Percentiles rank a stretch among this genome's conserved stretches.
Evolutionary conservation across 2,888 invertebrate genomes (phyloP).

Genomic region (Pterostichus madidus): DNA sequence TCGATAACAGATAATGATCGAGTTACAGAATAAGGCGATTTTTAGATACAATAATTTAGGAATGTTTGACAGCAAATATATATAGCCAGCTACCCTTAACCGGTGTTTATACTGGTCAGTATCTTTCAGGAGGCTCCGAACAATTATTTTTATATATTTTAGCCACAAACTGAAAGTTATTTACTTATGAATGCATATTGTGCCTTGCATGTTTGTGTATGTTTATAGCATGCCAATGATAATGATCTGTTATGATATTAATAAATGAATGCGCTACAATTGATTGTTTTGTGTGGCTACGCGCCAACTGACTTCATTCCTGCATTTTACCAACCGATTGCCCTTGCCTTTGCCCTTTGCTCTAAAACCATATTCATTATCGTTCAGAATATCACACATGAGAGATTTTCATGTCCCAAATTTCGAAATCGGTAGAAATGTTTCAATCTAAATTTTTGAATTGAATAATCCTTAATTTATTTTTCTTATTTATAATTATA

Average conservation of each 20-base stretch:
- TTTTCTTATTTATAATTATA: too few species aligned
- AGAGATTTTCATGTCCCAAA: too few species aligned
- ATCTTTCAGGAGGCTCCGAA: neutral
- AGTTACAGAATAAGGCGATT: too few species aligned
- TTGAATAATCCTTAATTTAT: too few species aligned
- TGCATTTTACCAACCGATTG: neutral
- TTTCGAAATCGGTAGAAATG: too few species aligned
- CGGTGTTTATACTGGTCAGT: too few species aligned
- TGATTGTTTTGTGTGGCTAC: conserved; percentile 56
- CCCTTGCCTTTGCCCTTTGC: conserved; percentile 29
- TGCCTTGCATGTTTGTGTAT: conserved; percentile 65
- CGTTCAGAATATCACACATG: neutral
- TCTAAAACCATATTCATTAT: neutral
- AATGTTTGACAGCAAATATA: too few species aligned
- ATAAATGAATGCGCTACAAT: conserved; percentile 65
- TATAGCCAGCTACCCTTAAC: too few species aligned
- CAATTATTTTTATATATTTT: neutral
- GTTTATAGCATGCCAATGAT: conserved; percentile 61
- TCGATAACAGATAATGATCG: too few species aligned
- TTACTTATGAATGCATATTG: conserved; percentile 13
- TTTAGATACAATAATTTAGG: too few species aligned
- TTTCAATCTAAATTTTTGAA: too few species aligned
- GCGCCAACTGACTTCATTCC: conserved; percentile 30
- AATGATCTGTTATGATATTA: conserved; percentile 62
- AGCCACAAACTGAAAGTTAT: neutral